Conservation (phyloP, 1,140 invertebrate genomes). For the Pissodes strobi region DNA sequence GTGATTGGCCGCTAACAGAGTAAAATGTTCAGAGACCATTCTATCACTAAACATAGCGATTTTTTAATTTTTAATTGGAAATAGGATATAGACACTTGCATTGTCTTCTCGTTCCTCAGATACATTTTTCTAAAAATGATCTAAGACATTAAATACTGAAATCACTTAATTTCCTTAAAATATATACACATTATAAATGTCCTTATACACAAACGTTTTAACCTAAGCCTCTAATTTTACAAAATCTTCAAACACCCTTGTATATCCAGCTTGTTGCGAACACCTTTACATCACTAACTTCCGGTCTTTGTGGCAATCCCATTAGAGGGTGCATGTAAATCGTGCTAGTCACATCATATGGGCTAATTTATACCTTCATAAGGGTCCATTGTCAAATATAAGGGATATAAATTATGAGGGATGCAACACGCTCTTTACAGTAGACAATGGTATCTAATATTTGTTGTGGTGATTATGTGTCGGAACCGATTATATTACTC, state of each 20-base stretch:
- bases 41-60: too few species aligned
- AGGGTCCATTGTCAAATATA: conserved; percentile 24
- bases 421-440: conserved; percentile 10
- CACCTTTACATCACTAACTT: neutral
- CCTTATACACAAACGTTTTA: too few species aligned
- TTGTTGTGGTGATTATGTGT: conserved; percentile 4
- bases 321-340: conserved; percentile 33
- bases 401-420: conserved; percentile 21
- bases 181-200: too few species aligned
- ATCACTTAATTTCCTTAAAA: too few species aligned
- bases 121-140: too few species aligned
- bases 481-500: neutral
- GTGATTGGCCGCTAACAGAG: too few species aligned
- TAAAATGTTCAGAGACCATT: too few species aligned
- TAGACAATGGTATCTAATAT: conserved; percentile 6
- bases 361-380: conserved; percentile 34
- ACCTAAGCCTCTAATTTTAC: neutral
- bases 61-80: too few species aligned
- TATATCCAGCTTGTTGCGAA: conserved; percentile 3
- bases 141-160: too few species aligned
- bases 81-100: too few species aligned
- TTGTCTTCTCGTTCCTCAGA: too few species aligned
- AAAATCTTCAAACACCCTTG: neutral
- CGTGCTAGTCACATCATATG: conserved; percentile 26
- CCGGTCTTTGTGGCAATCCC: neutral